Percentiles rank a stretch among this genome's conserved stretches.
These are phyloP conservation scores for Sipha maydis DNA, from an alignment of 2,888 invertebrate genomes.

Conservation along the genomic window DNA sequence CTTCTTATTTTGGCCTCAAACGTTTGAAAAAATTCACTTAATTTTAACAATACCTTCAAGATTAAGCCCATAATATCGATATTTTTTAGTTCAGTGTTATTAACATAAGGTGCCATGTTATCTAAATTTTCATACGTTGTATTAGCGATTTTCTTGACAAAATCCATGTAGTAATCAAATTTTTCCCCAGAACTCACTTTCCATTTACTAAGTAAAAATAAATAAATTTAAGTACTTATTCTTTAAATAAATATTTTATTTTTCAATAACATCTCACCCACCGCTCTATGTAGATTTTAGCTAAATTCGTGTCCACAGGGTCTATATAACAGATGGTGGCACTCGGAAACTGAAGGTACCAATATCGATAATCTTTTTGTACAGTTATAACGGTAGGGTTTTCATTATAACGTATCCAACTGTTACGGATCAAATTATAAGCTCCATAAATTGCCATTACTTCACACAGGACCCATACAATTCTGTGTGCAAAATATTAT, in stretches of 20 bases:
- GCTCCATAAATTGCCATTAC: constrained; percentile 64
- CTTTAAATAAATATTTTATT: neutral
- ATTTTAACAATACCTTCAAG: constrained; percentile 60
- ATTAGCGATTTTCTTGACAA: constrained; percentile 68
- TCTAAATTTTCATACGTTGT: constrained; percentile 68
- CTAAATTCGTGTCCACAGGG: constrained; percentile 64
- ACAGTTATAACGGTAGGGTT: constrained; percentile 75
- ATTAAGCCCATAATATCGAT: constrained; percentile 64
- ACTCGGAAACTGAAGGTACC: constrained; percentile 73
- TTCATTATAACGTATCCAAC: constrained; percentile 72
- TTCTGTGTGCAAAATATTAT: constrained; percentile 60
- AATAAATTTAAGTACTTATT: constrained; percentile 5
- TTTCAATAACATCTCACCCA: constrained; percentile 63
- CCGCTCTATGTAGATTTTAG: constrained; percentile 67
- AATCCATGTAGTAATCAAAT: constrained; percentile 68
- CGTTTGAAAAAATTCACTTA: neutral
- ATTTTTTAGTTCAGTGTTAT: constrained; percentile 66
- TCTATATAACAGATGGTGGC: constrained; percentile 71
- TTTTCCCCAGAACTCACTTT: constrained; percentile 64
- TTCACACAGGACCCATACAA: constrained; percentile 64
- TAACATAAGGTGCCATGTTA: constrained; percentile 67
- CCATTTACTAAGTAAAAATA: constrained; percentile 63
- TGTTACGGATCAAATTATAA: constrained; percentile 69
- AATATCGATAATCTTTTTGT: constrained; percentile 74
- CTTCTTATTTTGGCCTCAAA: no score